A percentile compares a stretch with the other conserved stretches of the same genome.
Evolutionary conservation across 2,888 invertebrate genomes (phyloP).

Genomic region (Beris morrisii): DNA sequence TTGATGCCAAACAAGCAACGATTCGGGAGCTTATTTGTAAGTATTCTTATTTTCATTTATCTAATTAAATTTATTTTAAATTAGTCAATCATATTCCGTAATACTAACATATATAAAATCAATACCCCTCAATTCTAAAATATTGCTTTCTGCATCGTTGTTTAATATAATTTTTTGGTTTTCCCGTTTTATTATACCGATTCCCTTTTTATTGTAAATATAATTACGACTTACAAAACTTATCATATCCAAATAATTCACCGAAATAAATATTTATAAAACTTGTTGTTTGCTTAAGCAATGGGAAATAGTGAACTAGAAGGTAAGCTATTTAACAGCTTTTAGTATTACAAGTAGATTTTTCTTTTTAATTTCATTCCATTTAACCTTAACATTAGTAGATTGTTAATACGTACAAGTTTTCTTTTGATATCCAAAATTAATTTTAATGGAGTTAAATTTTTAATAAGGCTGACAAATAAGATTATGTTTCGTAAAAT

Average conservation of each 20-base stretch:
- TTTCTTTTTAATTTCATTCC: not conserved
- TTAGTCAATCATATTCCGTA: not conserved
- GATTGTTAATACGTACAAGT: not conserved
- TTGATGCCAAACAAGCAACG: constrained; percentile 77
- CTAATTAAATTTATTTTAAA: not conserved
- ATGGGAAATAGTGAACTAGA: constrained; percentile 47
- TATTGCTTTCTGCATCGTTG: constrained; percentile 1
- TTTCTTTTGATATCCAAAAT: not conserved
- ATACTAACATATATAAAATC: not conserved
- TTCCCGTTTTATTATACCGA: not conserved
- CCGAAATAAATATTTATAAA: constrained; percentile 28
- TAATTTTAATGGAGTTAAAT: too few relatives aligned
- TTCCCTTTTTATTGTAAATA: not conserved
- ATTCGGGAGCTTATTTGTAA: constrained; percentile 79
- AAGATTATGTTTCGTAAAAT: too few relatives aligned
- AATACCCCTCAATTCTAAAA: not conserved
- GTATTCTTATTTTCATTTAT: constrained; percentile 44
- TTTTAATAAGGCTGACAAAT: not conserved
- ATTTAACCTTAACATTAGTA: not conserved
- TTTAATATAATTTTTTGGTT: not conserved
- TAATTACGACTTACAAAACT: not conserved
- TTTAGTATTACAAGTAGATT: not conserved
- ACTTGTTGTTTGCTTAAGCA: constrained; percentile 41
- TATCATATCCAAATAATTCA: not conserved
- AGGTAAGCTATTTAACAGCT: constrained; percentile 42